These are phyloP conservation scores for Cichladusa arquata DNA, from an alignment of 2,113 vertebrate species.

Conservation along the genomic window DNA sequence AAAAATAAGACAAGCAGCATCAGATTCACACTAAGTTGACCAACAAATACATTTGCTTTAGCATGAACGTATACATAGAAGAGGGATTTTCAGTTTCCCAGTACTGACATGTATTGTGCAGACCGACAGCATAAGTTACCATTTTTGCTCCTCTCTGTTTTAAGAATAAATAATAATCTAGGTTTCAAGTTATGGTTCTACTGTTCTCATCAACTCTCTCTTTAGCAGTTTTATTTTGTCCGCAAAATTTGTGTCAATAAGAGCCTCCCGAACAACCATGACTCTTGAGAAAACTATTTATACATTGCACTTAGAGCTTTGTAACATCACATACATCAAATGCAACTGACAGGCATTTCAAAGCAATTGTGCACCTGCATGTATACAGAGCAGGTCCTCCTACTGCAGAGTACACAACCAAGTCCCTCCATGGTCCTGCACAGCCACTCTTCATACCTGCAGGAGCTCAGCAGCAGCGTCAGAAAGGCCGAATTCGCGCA, in stretches of 20 bases:
- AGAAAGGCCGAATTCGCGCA: constrained; percentile 91
- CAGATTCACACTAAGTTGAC: not conserved
- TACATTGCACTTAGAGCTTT: not conserved
- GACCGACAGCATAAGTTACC: not conserved
- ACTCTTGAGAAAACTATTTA: not conserved
- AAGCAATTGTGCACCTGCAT: not conserved
- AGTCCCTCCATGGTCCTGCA: not conserved
- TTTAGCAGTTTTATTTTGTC: not conserved
- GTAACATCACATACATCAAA: not conserved
- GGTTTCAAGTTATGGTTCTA: not conserved
- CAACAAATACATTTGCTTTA: not conserved
- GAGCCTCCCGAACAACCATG: not conserved
- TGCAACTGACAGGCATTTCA: not conserved
- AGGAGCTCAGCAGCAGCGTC: constrained; percentile 93
- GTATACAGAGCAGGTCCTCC: not conserved
- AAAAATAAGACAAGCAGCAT: not conserved
- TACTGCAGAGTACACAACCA: rapidly evolving
- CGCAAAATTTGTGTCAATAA: not conserved
- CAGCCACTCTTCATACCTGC: constrained; percentile 77
- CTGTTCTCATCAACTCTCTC: not conserved
- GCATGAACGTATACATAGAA: not conserved
- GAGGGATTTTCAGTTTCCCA: not conserved
- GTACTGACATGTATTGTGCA: not conserved
- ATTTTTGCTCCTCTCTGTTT: not conserved
- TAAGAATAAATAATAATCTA: not conserved